Conservation (phyloP, 2,888 invertebrate genomes). For the Icerya purchasi region DNA sequence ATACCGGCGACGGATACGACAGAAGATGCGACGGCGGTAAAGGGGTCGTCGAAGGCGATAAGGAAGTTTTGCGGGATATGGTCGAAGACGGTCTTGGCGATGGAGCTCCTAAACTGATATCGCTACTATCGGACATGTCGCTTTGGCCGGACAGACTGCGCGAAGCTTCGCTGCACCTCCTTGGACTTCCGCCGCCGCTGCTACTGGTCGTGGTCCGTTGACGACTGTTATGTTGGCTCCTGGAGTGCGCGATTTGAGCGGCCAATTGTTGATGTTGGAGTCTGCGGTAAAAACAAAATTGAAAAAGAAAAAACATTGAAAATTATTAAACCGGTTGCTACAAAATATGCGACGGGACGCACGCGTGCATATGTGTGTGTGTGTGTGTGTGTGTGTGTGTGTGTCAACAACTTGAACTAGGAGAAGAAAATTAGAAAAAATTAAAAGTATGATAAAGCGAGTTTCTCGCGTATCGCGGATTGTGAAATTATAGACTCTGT, state of each 20-base stretch:
- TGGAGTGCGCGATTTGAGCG: slow-evolving; percentile 21
- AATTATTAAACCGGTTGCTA: too few species aligned
- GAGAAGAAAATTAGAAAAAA: too few species aligned
- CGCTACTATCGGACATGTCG: slow-evolving; percentile 21
- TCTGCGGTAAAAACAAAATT: slow-evolving; percentile 19
- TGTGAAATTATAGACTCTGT: too few species aligned
- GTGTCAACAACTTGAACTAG: too few species aligned
- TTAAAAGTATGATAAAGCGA: too few species aligned
- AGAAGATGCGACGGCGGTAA: slow-evolving; percentile 5
- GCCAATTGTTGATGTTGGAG: slow-evolving; percentile 24
- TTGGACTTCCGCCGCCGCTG: slow-evolving; percentile 13
- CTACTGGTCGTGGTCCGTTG: slow-evolving; percentile 4
- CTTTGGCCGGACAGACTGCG: slow-evolving; percentile 19
- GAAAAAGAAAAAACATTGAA: neutral
- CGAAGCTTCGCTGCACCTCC: slow-evolving; percentile 17
- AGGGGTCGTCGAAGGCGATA: slow-evolving; percentile 7
- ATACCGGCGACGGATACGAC: slow-evolving; percentile 2
- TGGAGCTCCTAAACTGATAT: slow-evolving; percentile 21
- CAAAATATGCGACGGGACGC: too few species aligned
- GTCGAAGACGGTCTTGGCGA: slow-evolving; percentile 19
- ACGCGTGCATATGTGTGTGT: too few species aligned
- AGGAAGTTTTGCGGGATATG: slow-evolving; percentile 10
- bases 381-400: too few species aligned
- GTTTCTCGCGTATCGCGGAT: too few species aligned
- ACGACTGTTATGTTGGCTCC: slow-evolving; percentile 8